Conservation (phyloP, 2,888 invertebrate species). For the Tinea pellionella region DNA sequence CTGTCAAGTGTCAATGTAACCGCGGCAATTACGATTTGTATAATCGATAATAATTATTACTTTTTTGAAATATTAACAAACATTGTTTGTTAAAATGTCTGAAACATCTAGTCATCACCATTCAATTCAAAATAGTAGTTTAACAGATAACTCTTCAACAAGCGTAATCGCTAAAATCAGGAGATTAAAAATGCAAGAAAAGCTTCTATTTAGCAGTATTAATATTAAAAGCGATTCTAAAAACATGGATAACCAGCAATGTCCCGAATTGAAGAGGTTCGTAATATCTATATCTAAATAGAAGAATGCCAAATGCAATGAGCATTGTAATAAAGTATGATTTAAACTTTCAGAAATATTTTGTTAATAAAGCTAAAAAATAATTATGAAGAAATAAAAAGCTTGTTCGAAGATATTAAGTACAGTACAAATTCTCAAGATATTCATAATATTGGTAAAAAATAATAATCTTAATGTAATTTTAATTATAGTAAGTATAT, state of each 20-base stretch:
- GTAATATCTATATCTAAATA: no score
- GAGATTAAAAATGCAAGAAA: constrained; percentile 52
- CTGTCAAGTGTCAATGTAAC: background rate
- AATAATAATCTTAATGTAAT: no score
- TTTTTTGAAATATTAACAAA: background rate
- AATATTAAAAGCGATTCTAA: constrained; percentile 19
- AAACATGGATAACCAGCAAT: constrained; percentile 2
- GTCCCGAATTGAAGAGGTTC: background rate
- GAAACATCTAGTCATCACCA: background rate
- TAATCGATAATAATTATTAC: background rate
- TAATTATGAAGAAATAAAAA: constrained; percentile 30
- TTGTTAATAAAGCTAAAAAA: constrained; percentile 24
- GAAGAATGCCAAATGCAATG: no score
- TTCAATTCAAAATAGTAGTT: background rate
- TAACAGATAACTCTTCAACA: background rate
- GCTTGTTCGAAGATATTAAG: constrained; percentile 41
- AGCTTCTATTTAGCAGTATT: constrained; percentile 30
- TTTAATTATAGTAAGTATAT: no score
- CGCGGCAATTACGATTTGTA: constrained; percentile 2
- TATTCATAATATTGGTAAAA: constrained; percentile 34
- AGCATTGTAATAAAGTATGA: background rate
- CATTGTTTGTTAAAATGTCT: background rate
- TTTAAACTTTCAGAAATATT: constrained; percentile 4
- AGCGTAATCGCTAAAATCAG: constrained; percentile 30
- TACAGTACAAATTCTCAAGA: constrained; percentile 24